Percentiles rank a stretch among this genome's conserved stretches.
Conservation (phyloP, 1,140 invertebrate species). For the Protaetia brevitarsis region DNA sequence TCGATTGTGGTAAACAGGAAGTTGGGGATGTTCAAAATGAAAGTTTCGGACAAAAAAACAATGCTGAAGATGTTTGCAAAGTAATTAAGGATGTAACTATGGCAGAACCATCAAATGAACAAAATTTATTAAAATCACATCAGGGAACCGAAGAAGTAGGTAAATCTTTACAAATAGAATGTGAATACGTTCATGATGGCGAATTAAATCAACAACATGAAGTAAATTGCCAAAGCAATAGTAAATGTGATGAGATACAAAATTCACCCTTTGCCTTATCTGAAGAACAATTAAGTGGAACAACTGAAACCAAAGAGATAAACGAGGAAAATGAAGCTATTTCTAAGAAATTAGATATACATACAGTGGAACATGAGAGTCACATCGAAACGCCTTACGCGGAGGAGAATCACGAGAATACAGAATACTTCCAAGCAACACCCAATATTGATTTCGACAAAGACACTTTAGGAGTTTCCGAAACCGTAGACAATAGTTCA, state of each 20-base stretch:
- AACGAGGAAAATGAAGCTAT: too few relatives aligned
- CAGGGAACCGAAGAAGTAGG: not conserved
- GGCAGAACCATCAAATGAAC: not conserved
- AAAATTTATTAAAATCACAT: not conserved
- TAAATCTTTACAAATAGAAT: not conserved
- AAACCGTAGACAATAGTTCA: too few relatives aligned
- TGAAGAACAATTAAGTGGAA: too few relatives aligned
- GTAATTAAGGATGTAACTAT: not conserved
- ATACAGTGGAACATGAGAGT: too few relatives aligned
- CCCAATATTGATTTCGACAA: too few relatives aligned
- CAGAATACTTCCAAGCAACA: too few relatives aligned
- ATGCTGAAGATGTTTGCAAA: not conserved
- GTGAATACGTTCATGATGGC: not conserved
- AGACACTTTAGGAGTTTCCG: too few relatives aligned
- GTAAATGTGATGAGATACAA: not conserved
- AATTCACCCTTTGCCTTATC: not conserved
- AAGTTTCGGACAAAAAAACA: not conserved
- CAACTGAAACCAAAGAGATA: too few relatives aligned
- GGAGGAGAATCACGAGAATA: too few relatives aligned
- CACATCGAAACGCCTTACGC: too few relatives aligned
- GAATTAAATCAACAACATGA: not conserved
- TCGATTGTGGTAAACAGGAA: too few relatives aligned
- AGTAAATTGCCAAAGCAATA: not conserved
- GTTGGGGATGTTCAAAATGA: not conserved
- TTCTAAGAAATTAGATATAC: too few relatives aligned